These are phyloP conservation scores for Cyphomyrus discorhynchus DNA, from an alignment of 2,113 vertebrate species.

Conservation along the genomic window DNA sequence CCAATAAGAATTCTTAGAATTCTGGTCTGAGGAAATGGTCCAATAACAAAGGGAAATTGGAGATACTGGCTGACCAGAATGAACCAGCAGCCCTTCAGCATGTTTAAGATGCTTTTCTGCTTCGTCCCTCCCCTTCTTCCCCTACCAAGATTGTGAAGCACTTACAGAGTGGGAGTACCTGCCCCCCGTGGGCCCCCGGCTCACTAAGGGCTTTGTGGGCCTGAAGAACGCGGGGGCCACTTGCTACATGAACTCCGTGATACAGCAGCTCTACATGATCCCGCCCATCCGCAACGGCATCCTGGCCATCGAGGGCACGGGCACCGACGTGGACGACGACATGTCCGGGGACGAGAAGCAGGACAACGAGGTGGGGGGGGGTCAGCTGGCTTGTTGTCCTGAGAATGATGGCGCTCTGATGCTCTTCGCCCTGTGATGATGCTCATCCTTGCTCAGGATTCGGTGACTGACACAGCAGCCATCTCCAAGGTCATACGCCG, in stretches of 20 bases:
- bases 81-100: background rate
- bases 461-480: conserved; percentile 39
- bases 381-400: background rate
- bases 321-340: conserved; percentile 95
- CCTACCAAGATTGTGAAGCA: conserved; percentile 79
- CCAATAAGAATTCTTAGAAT: background rate
- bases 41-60: background rate
- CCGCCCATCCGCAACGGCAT: conserved; percentile 95
- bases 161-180: conserved; percentile 98
- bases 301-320: conserved; percentile 94
- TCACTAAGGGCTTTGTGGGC: conserved; percentile 95
- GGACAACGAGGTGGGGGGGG: conserved; percentile 87
- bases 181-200: conserved; percentile 91
- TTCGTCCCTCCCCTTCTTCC: background rate
- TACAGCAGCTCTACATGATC: conserved; percentile 99
- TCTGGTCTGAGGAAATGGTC: background rate
- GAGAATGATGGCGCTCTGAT: background rate
- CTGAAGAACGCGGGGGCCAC: conserved; percentile 97
- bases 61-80: background rate
- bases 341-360: conserved; percentile 98
- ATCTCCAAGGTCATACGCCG: conserved; percentile 14
- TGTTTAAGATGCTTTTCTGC: background rate
- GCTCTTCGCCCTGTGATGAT: conserved; percentile 38
- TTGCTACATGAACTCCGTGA: conserved; percentile 99
- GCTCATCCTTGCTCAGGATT: conserved; percentile 62